Base-by-base conservation (phyloP, 2,797 vertebrate species). In the Sebastes nivosus region DNA sequence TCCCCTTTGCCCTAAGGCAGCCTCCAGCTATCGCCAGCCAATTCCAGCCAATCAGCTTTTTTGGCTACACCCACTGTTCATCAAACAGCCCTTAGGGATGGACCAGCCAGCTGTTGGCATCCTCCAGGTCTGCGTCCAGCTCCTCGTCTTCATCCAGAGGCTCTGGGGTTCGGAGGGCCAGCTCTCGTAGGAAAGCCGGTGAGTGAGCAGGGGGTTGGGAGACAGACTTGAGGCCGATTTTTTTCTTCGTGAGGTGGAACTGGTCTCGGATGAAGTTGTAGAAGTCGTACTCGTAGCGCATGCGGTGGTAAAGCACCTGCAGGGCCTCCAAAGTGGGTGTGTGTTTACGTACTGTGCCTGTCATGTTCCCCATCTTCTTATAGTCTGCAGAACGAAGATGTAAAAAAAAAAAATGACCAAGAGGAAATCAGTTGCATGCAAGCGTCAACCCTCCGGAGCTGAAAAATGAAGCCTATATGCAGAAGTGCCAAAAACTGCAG, bases 231-330 rank as follows among this genome's bases (percentile, higher is more conserved):
- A 99, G 97, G 89, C 99, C 99, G 42, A 99, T 98, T 87, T 99
- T 99, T 82, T 96, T 97, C 93, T 99, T 99, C 75, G 94, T 93
- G 77, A 99, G 95, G 90, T 99, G 98, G 92, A 99, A 99, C 92
- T 99, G 98, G 89, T 99, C 97, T 42, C 96, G 97, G 91, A 99
- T 96, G 50, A 98, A 99, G 95, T 97, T 96, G 95, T 99, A 99
- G 93, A 99, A 99, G 70, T 98, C 97, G 0, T 99, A 99, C 90
- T 99, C 99, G 0, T 97, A 99, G 91, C 94, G 96, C 98, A 99
- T 99, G 65, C 98, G 96, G 84, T 98, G 97, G 95, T 99, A 99
- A 14, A 99, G 96, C 68, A 98, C 95, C 94, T 99, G 97, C 84
- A 99, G 95, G 8, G 98, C 98, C 92, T 98, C 97, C 20, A 97